Evolutionary conservation across 2,113 vertebrate species (phyloP).

Genomic region (Butorides virescens): DNA sequence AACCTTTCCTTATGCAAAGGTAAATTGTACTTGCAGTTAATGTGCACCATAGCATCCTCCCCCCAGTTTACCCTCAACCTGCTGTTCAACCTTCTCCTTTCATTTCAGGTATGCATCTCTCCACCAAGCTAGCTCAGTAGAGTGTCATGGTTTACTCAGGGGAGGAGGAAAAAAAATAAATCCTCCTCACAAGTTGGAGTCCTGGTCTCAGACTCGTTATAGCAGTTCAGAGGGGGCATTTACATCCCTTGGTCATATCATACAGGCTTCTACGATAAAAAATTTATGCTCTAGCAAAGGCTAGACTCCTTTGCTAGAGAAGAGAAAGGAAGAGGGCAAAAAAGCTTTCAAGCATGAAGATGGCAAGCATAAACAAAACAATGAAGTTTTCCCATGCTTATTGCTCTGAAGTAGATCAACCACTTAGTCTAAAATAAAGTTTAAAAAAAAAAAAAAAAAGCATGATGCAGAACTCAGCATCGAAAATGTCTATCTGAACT

Average conservation of each 20-base stretch:
- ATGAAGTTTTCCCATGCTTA: neutral
- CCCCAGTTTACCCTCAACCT: neutral
- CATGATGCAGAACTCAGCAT: neutral
- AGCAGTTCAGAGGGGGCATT: neutral
- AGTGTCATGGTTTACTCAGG: neutral
- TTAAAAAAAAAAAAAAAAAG: neutral
- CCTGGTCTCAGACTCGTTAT: neutral
- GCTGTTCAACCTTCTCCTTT: neutral
- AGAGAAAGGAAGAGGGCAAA: neutral
- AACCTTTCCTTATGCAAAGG: neutral
- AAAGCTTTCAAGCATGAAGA: neutral
- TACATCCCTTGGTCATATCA: neutral
- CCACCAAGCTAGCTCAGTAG: neutral
- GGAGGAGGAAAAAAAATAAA: neutral
- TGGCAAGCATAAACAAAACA: neutral
- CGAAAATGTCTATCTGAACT: neutral
- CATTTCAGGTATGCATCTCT: neutral
- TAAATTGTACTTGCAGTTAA: neutral
- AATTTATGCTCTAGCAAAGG: neutral
- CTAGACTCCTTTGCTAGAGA: neutral
- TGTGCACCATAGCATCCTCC: neutral
- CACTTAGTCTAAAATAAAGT: neutral
- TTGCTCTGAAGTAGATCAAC: neutral
- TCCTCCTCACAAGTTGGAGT: neutral
- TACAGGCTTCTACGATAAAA: neutral